Evolutionary conservation across 1,140 invertebrate species (phyloP), one percentile per base, ranked within the genome.

Genomic region (Cataglyphis hispanica): DNA sequence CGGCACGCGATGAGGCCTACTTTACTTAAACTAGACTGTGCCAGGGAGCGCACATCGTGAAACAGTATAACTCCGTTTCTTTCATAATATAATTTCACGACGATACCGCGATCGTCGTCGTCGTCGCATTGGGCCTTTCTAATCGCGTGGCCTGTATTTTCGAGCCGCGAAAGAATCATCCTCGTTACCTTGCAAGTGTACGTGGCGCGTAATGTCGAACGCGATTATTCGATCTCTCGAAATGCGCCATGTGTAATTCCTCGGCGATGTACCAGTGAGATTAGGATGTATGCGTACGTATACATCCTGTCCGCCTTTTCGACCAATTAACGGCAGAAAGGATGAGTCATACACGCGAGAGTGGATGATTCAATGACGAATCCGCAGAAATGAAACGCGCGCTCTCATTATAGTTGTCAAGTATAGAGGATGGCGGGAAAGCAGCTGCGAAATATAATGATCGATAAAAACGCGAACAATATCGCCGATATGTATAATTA

Each of bases 101-200:
- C 56, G 50, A 58, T 34, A 31, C 27, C 4, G 19, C 3, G n/a
- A 10, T 58, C 27, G 60, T 27, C 7, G 78, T 78, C 75, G 37
- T 8, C 34, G 50, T 70, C 27, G 37, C 16, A 58, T 22, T 34
- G 81, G 78, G 86, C 92, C 92, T 93, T 93, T 93, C 92, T 93
- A 93, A 92, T 92, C 91, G 84, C 90, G 84, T 91, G 89, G 87
- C 88, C 91, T 89, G 87, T 84, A 88, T 90, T 90, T 80, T 89
- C 88, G 85, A 50, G 74, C 56, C 50, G 61, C 86, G 83, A 31
- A 37, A 81, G 88, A 85, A 87, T 90, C 84, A 89, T 89, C 85
- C 89, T 87, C 87, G 85, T 87, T 89, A 81, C 76, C 80, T 63
- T 25, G 70, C 67, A 86, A 90, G 81, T 89, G 88, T 89, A 87